phyloP scores from a whole-genome alignment of 2,113 vertebrate genomes.

The Phalacrocorax brasilianus region DNA sequence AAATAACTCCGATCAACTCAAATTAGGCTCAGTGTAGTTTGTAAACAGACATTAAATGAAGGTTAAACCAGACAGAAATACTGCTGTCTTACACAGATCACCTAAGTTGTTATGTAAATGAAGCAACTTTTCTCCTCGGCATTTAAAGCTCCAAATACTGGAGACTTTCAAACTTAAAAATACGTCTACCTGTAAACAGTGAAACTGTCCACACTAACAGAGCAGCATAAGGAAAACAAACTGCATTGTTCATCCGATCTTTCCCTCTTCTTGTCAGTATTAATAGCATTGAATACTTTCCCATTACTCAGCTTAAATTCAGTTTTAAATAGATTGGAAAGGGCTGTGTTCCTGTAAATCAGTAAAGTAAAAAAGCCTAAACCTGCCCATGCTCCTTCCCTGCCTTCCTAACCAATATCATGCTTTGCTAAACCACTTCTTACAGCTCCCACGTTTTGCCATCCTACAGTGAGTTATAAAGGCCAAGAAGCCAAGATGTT shows the following conservation, averaged over 20 bases:
- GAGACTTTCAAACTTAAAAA: not conserved
- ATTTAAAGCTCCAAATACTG: not conserved
- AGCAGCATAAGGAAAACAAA: not conserved
- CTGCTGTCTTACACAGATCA: not conserved
- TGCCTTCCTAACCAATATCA: not conserved
- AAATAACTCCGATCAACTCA: not conserved
- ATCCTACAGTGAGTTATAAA: not conserved
- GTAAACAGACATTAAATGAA: not conserved
- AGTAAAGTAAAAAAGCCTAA: not conserved
- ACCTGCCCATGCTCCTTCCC: not conserved
- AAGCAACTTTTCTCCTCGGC: not conserved
- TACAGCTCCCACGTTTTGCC: not conserved
- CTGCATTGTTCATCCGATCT: not conserved
- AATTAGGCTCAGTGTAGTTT: not conserved
- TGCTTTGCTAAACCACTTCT: not conserved
- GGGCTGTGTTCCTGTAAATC: not conserved
- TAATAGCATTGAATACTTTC: not conserved
- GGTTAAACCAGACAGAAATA: not conserved
- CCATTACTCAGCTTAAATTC: not conserved
- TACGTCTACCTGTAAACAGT: not conserved
- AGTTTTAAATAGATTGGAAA: not conserved
- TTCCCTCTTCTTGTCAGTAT: not conserved
- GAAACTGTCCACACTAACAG: not conserved
- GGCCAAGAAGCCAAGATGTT: not conserved
- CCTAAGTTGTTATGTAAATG: not conserved